Evolutionary conservation across 2,113 vertebrate genomes (phyloP), one percentile per base, ranked within the genome.

Genomic region (Clarias macrocephalus): DNA sequence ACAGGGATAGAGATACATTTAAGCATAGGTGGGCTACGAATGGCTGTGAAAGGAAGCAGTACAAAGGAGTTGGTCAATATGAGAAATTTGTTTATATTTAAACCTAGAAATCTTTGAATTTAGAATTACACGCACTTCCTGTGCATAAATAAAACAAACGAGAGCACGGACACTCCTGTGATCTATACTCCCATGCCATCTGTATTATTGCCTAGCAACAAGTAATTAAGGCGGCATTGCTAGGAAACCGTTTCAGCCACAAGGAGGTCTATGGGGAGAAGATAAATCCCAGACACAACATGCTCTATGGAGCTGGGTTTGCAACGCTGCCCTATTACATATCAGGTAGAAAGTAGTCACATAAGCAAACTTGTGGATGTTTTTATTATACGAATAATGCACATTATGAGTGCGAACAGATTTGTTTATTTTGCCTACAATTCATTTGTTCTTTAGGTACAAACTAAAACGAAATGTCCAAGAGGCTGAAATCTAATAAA

Each of bases 191-290:
- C 79, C 81, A 79, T 90, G 89, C 87, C 85, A 82, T 89, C 89
- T 89, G 88, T 88, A 87, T 88, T 88, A 91, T 92, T 84, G 91
- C 91, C 88, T 90, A 92, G 92, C 88, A 90, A 92, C 89, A 86
- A 87, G 84, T 79, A 91, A 90, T 91, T 88, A 89, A 88, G 85
- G 86, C 86, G 2, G 72, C 84, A 91, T 90, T 88, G 88, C 89
- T 92, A 87, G 88, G 91, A 91, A 84, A 91, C 88, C 85, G 59
- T 89, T 89, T 76, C 79, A 86, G 77, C 81, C 81, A 87, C 80
- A 28, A 81, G 75, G 84, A 80, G 59, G 86, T 89, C 86, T 83
- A 72, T 56, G 83, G 65, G 82, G 52, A 79, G 85, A 83, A 84
- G 54, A 80, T 72, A 83, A 82, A 87, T 80, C 86, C 82, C 87